Percentiles rank a stretch among this genome's conserved stretches.
phyloP scores from a whole-genome alignment of 2,888 invertebrate species.

The Euzophera pinguis region DNA sequence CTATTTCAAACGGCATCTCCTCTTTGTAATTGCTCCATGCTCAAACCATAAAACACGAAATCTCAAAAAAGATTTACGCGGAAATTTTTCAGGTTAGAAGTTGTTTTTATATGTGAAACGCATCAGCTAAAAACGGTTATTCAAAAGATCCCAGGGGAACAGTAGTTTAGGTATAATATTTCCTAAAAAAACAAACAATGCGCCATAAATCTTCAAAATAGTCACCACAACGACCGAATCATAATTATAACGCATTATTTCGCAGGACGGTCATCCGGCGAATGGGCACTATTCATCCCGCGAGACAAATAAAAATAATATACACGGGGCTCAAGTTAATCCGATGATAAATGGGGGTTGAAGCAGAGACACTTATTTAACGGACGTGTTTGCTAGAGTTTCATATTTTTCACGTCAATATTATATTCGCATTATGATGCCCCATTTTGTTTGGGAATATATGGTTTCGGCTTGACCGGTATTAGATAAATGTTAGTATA shows the following conservation, averaged over 20 bases:
- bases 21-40: no score
- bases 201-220: constrained; percentile 2
- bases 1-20: no score
- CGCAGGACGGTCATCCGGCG: constrained; percentile 28
- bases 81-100: no score
- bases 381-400: neutral
- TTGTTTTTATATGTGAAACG: no score
- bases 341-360: constrained; percentile 58
- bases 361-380: constrained; percentile 21
- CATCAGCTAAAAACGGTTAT: no score
- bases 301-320: constrained; percentile 63
- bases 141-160: no score
- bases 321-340: constrained; percentile 60
- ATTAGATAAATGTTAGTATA: no score
- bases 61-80: no score
- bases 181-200: neutral
- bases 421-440: constrained; percentile 4
- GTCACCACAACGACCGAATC: constrained; percentile 3
- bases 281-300: constrained; percentile 53
- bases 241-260: constrained; percentile 26
- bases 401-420: constrained; percentile 2
- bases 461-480: no score
- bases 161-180: no score
- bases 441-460: neutral
- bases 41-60: no score